Evolutionary conservation across 1,140 invertebrate genomes (phyloP).

Genomic region (Dreissena rostriformis): DNA sequence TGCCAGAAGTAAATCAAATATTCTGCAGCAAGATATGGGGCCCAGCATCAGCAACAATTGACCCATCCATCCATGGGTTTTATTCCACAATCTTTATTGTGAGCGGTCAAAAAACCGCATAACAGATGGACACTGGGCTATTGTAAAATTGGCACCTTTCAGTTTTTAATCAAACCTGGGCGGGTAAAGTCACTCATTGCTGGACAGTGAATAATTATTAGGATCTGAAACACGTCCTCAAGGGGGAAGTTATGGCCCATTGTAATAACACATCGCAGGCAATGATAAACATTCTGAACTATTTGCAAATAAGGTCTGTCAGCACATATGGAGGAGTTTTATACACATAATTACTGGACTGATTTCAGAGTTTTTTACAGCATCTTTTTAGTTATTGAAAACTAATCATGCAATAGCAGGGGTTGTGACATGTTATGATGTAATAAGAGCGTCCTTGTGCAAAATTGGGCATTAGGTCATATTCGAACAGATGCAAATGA

Average conservation of each 20-base stretch:
- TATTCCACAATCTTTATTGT: constrained; percentile 17
- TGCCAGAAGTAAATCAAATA: constrained; percentile 30
- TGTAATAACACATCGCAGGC: not conserved
- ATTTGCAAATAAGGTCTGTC: not conserved
- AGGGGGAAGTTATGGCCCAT: not conserved
- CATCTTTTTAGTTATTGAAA: too few relatives aligned
- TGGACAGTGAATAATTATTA: constrained; percentile 26
- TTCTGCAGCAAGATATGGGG: not conserved
- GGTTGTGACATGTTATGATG: too few relatives aligned
- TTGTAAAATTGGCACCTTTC: constrained; percentile 37
- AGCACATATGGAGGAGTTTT: not conserved
- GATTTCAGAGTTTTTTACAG: too few relatives aligned
- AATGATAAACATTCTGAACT: not conserved
- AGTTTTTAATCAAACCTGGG: constrained; percentile 49
- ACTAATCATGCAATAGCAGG: too few relatives aligned
- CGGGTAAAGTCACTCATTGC: constrained; percentile 14
- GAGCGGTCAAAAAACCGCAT: not conserved
- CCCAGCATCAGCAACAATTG: constrained; percentile 47
- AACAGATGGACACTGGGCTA: constrained; percentile 34
- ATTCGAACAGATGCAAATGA: too few relatives aligned
- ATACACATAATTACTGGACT: too few relatives aligned
- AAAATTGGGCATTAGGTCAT: too few relatives aligned
- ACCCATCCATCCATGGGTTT: constrained; percentile 31
- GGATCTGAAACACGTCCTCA: constrained; percentile 28
- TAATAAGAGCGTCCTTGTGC: too few relatives aligned